Evolutionary conservation across 1,140 invertebrate genomes (phyloP).

Genomic region (Antheraea pernyi): DNA sequence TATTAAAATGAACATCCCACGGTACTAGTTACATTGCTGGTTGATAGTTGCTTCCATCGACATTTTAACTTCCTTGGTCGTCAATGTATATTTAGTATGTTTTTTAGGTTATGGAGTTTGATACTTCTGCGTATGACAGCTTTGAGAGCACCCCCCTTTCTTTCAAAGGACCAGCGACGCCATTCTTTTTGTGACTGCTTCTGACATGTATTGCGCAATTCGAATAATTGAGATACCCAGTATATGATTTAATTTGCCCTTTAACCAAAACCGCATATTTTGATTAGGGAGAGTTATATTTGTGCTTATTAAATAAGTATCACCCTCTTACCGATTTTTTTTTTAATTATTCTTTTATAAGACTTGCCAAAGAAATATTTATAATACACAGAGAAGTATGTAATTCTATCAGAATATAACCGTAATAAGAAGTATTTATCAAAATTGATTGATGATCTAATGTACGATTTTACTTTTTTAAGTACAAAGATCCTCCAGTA

Average conservation of each 20-base stretch:
- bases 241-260: constrained; percentile 75
- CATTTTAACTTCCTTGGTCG: constrained; percentile 24
- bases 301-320: constrained; percentile 26
- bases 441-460: too few species aligned
- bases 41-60: constrained; percentile 35
- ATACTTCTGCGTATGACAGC: constrained; percentile 69
- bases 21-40: constrained; percentile 49
- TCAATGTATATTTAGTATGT: constrained; percentile 35
- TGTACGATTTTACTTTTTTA: too few species aligned
- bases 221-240: constrained; percentile 65
- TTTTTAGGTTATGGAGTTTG: constrained; percentile 48
- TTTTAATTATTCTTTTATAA: constrained; percentile 16
- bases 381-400: too few species aligned
- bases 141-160: constrained; percentile 64
- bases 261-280: constrained; percentile 47
- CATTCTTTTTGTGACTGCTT: constrained; percentile 68
- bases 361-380: neutral
- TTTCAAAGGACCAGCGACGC: constrained; percentile 70
- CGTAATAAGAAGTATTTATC: too few species aligned
- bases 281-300: constrained; percentile 37
- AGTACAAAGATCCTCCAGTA: too few species aligned
- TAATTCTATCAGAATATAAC: too few species aligned
- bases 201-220: constrained; percentile 60
- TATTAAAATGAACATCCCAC: constrained; percentile 24
- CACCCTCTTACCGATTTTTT: constrained; percentile 35